phyloP scores from a whole-genome alignment of 2,888 invertebrate genomes.

The Aphrophora alni region DNA sequence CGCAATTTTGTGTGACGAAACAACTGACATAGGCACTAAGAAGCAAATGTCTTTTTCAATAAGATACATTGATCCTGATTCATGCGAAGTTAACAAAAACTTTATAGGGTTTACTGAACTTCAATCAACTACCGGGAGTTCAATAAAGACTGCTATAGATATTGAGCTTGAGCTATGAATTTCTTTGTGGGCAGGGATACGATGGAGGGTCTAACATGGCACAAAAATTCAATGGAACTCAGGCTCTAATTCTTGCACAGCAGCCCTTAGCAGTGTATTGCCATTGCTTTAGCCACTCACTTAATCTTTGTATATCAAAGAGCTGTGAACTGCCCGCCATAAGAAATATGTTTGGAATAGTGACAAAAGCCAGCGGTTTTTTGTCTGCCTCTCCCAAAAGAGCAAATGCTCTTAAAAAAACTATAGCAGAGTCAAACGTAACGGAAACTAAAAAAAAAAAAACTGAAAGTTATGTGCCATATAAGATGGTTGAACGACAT shows the following conservation, averaged over 20 bases:
- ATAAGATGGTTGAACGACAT: too few species aligned
- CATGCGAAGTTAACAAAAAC: constrained; percentile 15
- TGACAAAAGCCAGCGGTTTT: constrained; percentile 10
- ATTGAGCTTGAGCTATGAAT: background rate
- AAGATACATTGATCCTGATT: constrained; percentile 28
- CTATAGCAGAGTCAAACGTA: too few species aligned
- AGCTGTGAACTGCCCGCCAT: too few species aligned
- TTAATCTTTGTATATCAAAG: too few species aligned
- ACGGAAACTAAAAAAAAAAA: constrained; percentile 23
- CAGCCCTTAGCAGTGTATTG: too few species aligned
- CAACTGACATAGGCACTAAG: constrained; percentile 30
- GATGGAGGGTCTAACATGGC: constrained; percentile 34
- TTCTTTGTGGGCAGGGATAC: constrained; percentile 30
- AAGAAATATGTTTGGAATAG: too few species aligned
- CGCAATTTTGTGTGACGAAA: constrained; percentile 23
- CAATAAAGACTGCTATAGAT: constrained; percentile 24
- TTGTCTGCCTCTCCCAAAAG: too few species aligned
- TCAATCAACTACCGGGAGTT: constrained; percentile 21
- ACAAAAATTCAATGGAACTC: too few species aligned
- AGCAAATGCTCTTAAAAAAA: too few species aligned
- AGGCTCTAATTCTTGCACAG: too few species aligned
- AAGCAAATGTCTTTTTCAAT: constrained; percentile 32
- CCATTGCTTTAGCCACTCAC: constrained; percentile 24
- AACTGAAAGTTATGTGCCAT: constrained; percentile 28
- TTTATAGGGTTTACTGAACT: constrained; percentile 32